phyloP scores from a whole-genome alignment of 2,113 vertebrate species.

The Lepidothrix coronata region DNA sequence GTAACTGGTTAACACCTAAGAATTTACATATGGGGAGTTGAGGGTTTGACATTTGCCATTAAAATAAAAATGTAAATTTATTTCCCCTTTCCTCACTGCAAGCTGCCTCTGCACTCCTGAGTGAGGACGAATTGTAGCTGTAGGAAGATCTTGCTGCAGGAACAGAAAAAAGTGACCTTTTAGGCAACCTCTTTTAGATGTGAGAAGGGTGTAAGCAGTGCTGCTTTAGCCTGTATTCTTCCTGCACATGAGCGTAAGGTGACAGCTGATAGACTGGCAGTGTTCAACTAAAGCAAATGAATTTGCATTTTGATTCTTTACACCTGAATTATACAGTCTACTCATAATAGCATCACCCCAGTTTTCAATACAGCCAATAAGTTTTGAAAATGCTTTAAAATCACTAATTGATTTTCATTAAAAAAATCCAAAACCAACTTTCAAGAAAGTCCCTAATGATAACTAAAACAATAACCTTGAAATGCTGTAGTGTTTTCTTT shows the following conservation, averaged over 20 bases:
- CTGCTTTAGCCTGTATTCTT: not conserved
- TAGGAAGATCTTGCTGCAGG: not conserved
- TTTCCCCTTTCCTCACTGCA: not conserved
- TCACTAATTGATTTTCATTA: conserved; percentile 28
- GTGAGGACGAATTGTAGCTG: not conserved
- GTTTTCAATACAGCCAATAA: not conserved
- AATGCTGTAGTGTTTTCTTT: not conserved
- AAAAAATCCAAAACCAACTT: not conserved
- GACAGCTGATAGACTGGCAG: not conserved
- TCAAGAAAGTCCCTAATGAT: not conserved
- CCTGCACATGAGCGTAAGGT: rapidly evolving
- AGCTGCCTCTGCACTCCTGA: not conserved
- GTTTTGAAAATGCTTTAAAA: conserved; percentile 24
- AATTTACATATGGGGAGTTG: not conserved
- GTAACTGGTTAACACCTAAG: not conserved
- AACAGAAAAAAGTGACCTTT: not conserved
- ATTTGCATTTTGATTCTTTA: not conserved
- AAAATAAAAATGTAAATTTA: not conserved
- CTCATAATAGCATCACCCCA: not conserved
- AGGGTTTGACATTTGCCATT: not conserved
- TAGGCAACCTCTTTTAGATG: not conserved
- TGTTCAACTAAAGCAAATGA: not conserved
- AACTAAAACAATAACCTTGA: conserved; percentile 8
- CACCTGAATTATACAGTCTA: not conserved
- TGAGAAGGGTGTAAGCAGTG: not conserved